A percentile compares a stretch with the other conserved stretches of the same genome.
Evolutionary conservation across 1,140 invertebrate genomes (phyloP).

Genomic region (Megalopta genalis): DNA sequence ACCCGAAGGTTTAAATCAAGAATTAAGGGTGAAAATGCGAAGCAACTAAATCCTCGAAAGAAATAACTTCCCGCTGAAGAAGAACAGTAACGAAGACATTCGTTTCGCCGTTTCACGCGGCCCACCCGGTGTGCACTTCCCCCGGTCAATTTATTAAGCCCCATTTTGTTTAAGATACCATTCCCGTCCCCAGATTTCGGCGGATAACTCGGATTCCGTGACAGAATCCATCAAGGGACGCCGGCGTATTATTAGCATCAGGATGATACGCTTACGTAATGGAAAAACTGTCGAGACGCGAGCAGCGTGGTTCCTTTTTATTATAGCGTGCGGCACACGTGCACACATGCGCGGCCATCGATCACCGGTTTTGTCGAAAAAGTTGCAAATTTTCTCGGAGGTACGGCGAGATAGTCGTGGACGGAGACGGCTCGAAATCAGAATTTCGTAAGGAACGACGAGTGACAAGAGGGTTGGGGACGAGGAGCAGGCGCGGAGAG

Average conservation of each 20-base stretch:
- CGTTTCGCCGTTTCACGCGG: not conserved
- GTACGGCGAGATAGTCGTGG: not conserved
- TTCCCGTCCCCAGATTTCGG: not conserved
- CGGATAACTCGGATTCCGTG: conserved; percentile 15
- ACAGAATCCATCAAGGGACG: conserved; percentile 5
- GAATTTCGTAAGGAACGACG: not conserved
- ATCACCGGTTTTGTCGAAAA: conserved; percentile 10
- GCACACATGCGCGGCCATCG: conserved; percentile 7
- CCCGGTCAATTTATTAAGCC: not conserved
- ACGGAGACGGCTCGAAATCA: not conserved
- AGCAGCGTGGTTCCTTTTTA: conserved; percentile 39
- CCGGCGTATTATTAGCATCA: conserved; percentile 22
- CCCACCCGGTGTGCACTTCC: not conserved
- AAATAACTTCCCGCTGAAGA: too few relatives aligned
- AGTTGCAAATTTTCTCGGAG: conserved; percentile 8
- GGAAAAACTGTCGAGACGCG: conserved; percentile 29
- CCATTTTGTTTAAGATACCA: not conserved
- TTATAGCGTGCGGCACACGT: conserved; percentile 2
- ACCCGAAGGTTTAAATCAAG: too few relatives aligned
- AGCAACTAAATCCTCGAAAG: too few relatives aligned
- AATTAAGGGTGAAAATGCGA: too few relatives aligned
- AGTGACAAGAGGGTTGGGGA: too few relatives aligned
- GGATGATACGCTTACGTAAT: conserved; percentile 34
- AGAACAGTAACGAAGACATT: too few relatives aligned
- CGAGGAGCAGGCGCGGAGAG: too few relatives aligned